These are phyloP conservation scores for Struthio camelus DNA, from an alignment of 2,113 vertebrate genomes.

Conservation along the genomic window DNA sequence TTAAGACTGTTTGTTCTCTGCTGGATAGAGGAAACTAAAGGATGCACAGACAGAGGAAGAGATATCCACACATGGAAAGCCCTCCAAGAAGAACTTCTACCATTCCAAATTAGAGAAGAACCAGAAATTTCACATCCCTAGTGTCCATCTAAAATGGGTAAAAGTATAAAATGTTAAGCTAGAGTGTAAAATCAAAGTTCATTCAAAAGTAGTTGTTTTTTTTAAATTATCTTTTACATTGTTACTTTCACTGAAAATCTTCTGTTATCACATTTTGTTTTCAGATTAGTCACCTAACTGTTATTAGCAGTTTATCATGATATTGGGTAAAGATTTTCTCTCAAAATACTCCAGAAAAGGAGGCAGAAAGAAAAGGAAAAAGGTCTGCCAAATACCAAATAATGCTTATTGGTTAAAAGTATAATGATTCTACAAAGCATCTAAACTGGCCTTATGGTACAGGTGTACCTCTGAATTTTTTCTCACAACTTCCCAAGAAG, in stretches of 20 bases:
- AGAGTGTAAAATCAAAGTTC: neutral
- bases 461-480: neutral
- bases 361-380: neutral
- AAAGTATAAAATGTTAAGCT: neutral
- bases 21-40: neutral
- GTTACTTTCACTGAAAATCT: neutral
- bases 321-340: neutral
- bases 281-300: neutral
- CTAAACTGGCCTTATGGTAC: fast-evolving
- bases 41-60: neutral
- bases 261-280: neutral
- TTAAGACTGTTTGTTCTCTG: neutral
- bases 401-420: neutral
- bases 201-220: neutral
- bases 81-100: neutral
- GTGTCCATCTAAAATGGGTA: neutral
- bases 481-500: neutral
- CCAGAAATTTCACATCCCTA: neutral
- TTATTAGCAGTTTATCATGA: neutral
- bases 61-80: neutral
- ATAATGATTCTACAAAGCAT: neutral
- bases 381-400: neutral
- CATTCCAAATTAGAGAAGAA: neutral
- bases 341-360: neutral
- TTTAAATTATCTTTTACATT: neutral